Conservation (phyloP, 2,797 vertebrate species). For the Borostomias antarcticus region DNA sequence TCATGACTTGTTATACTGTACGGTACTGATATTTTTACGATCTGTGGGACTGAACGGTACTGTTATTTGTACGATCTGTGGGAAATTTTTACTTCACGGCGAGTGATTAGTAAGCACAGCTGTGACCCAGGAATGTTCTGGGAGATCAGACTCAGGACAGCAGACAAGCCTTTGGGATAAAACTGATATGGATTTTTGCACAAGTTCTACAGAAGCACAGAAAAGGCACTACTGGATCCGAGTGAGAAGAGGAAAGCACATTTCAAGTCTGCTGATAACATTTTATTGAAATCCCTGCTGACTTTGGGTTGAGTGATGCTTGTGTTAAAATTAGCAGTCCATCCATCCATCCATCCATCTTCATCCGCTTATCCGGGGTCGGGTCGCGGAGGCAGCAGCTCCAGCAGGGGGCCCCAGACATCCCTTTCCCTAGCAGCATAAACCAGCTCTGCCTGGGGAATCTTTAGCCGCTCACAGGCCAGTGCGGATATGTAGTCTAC, state of each 20-base stretch:
- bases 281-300: slow-evolving; percentile 19
- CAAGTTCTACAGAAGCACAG: slow-evolving; percentile 31
- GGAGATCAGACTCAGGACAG: slow-evolving; percentile 33
- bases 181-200: slow-evolving; percentile 60
- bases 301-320: slow-evolving; percentile 24
- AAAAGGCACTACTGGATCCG: slow-evolving; percentile 22
- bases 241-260: slow-evolving; percentile 34
- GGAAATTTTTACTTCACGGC: slow-evolving; percentile 19
- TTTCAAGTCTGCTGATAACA: neutral
- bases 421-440: no score
- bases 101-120: slow-evolving; percentile 34
- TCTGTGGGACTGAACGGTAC: slow-evolving; percentile 1
- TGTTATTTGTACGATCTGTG: neutral
- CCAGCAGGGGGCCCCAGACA: no score
- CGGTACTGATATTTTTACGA: slow-evolving; percentile 28
- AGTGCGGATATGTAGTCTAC: no score
- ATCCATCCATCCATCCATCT: no score
- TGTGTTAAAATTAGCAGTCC: slow-evolving; percentile 15
- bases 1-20: slow-evolving; percentile 26
- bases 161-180: slow-evolving; percentile 39
- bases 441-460: no score
- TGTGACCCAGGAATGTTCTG: slow-evolving; percentile 22
- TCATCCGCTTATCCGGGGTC: no score
- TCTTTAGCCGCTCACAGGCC: no score
- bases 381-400: no score